phyloP scores from a whole-genome alignment of 2,113 vertebrate species.

The Rhodinocichla rosea region DNA sequence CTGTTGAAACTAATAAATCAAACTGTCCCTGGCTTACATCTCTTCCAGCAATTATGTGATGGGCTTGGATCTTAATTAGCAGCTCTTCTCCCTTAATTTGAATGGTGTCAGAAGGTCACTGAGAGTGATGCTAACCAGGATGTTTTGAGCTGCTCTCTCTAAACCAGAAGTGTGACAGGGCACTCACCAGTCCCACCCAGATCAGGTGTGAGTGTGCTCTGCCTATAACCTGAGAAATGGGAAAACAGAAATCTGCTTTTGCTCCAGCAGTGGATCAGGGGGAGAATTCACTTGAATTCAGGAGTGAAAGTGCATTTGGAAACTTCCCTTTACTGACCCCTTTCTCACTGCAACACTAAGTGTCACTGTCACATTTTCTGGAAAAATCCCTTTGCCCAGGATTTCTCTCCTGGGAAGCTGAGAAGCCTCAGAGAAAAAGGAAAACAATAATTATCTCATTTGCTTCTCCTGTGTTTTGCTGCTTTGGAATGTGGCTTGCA shows the following conservation, averaged over 20 bases:
- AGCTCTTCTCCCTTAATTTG: background rate
- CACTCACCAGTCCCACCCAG: background rate
- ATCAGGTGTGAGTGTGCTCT: background rate
- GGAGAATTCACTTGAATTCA: background rate
- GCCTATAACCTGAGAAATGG: accelerated
- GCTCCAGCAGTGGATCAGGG: background rate
- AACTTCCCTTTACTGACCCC: background rate
- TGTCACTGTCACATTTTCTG: too few relatives aligned
- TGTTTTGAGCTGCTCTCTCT: background rate
- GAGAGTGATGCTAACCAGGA: background rate
- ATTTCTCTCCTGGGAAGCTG: too few relatives aligned
- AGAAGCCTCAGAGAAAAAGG: too few relatives aligned
- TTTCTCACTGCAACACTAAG: background rate
- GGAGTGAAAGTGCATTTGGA: background rate
- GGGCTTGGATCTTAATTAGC: background rate
- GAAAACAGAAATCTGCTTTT: background rate
- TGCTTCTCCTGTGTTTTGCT: too few relatives aligned
- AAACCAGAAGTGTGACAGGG: background rate
- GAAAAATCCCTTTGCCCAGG: too few relatives aligned
- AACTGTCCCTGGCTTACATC: background rate
- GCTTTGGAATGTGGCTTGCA: too few relatives aligned
- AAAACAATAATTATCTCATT: too few relatives aligned
- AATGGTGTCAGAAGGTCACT: background rate
- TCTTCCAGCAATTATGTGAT: background rate
- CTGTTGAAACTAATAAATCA: background rate